Evolutionary conservation across 2,113 vertebrate genomes (phyloP).

Genomic region (Callocephalon fimbriatum): DNA sequence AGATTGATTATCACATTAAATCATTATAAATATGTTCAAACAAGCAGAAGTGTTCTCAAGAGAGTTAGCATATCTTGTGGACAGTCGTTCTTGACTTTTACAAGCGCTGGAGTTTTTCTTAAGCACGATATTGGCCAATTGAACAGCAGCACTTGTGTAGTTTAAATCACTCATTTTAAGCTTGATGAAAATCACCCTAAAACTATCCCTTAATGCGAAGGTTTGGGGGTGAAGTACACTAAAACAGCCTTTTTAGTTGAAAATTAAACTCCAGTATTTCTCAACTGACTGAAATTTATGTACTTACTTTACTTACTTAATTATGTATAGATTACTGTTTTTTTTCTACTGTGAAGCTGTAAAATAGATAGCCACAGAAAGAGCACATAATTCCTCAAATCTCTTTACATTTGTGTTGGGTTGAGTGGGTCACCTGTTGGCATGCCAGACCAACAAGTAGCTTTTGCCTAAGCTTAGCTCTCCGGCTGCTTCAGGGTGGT

Average conservation of each 20-base stretch:
- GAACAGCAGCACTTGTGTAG: not conserved
- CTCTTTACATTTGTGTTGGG: not conserved
- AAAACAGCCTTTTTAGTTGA: not conserved
- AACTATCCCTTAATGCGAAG: not conserved
- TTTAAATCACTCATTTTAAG: not conserved
- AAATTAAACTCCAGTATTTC: not conserved
- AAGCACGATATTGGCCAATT: accelerated
- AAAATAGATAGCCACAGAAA: not conserved
- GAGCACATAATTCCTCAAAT: not conserved
- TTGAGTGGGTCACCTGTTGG: not conserved
- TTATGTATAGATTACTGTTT: not conserved
- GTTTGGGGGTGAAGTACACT: accelerated
- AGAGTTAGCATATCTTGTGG: not conserved
- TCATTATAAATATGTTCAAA: not conserved
- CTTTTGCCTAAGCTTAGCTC: not conserved
- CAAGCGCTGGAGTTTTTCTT: not conserved
- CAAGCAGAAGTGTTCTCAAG: not conserved
- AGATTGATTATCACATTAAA: not conserved
- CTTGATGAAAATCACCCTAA: not conserved
- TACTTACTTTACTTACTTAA: not conserved
- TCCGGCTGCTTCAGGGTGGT: not conserved
- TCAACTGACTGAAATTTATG: not conserved
- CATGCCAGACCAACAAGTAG: not conserved
- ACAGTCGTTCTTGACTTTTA: not conserved
- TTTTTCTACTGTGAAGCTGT: not conserved